These are phyloP conservation scores for Crenichthys baileyi DNA, from an alignment of 2,797 vertebrate genomes.

Conservation along the genomic window DNA sequence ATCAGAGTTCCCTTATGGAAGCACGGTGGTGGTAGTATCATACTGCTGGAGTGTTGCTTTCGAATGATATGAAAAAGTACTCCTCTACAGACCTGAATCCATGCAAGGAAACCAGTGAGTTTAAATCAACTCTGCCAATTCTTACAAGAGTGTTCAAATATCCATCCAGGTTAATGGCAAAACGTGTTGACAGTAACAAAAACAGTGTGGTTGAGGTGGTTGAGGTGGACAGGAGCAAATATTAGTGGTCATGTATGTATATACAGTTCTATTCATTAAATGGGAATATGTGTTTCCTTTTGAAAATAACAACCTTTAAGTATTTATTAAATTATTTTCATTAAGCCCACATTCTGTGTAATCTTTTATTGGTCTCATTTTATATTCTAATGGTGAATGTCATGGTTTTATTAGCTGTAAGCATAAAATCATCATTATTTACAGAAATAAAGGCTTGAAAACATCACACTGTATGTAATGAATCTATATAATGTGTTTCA, in stretches of 20 bases:
- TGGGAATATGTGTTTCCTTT: neutral
- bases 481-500: neutral
- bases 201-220: neutral
- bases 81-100: neutral
- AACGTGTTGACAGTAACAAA: neutral
- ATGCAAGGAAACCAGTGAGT: neutral
- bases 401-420: neutral
- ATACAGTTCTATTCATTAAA: neutral
- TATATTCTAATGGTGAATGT: neutral
- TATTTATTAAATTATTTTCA: neutral
- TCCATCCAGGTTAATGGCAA: neutral
- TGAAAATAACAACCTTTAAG: neutral
- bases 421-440: neutral
- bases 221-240: neutral
- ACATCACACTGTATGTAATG: neutral
- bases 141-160: neutral
- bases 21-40: neutral
- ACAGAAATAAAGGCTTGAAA: neutral
- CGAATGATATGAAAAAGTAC: neutral
- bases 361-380: neutral
- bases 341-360: neutral
- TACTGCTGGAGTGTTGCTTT: neutral
- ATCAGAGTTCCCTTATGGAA: neutral
- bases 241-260: neutral
- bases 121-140: neutral